A percentile compares a stretch with the other conserved stretches of the same genome.
These are phyloP conservation scores for Spilarctia lutea DNA, from an alignment of 2,888 invertebrate genomes.

Conservation along the genomic window DNA sequence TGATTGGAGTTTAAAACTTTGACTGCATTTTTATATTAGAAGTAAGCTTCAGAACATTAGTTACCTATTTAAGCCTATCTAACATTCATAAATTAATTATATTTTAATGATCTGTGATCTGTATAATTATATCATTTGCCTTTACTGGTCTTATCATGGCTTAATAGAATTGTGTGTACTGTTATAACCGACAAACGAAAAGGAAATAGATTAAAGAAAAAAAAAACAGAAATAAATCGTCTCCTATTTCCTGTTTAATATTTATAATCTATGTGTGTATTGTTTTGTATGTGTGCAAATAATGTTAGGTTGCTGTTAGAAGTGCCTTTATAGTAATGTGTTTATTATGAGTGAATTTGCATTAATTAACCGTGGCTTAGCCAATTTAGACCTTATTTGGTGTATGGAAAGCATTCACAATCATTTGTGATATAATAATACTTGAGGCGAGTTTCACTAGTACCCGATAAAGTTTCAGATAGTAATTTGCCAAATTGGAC, in stretches of 20 bases:
- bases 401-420: neutral
- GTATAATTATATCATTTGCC: constrained; percentile 42
- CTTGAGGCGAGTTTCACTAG: neutral
- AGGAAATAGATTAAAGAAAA: constrained; percentile 35
- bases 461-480: no score
- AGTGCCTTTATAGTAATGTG: neutral
- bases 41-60: neutral
- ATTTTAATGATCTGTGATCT: neutral
- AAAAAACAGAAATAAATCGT: constrained; percentile 24
- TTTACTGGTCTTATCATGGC: constrained; percentile 69
- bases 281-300: constrained; percentile 19
- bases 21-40: no score
- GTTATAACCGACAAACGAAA: constrained; percentile 25
- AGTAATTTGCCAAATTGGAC: no score
- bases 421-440: neutral
- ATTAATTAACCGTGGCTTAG: neutral
- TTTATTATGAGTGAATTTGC: neutral
- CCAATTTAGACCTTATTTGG: neutral
- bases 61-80: neutral
- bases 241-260: constrained; percentile 51
- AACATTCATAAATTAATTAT: neutral
- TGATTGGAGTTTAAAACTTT: no score
- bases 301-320: constrained; percentile 10
- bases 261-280: constrained; percentile 37
- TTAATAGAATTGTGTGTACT: constrained; percentile 71